These are phyloP conservation scores for Spermophilus dauricus DNA, from an alignment of 2,113 vertebrate species.

Conservation along the genomic window DNA sequence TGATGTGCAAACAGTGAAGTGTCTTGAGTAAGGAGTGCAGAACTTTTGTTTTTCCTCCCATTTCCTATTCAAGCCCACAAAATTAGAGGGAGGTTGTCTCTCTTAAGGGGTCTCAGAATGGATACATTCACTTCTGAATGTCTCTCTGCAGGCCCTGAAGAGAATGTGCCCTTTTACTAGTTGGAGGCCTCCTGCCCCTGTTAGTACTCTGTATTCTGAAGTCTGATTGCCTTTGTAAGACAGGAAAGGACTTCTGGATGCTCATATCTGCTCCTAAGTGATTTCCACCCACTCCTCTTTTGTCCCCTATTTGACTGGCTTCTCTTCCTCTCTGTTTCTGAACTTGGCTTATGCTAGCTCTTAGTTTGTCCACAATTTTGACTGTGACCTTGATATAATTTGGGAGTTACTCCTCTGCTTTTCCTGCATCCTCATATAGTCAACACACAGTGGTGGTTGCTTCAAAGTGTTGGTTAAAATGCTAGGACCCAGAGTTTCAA, in stretches of 20 bases:
- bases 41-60: not conserved
- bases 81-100: not conserved
- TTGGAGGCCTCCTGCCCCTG: not conserved
- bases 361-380: not conserved
- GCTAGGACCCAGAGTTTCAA: not conserved
- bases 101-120: not conserved
- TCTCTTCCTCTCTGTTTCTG: not conserved
- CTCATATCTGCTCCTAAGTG: not conserved
- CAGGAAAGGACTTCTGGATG: no score
- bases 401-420: not conserved
- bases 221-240: not conserved
- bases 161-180: not conserved
- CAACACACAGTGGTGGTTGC: no score
- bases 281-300: not conserved
- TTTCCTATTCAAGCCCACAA: not conserved
- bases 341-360: not conserved
- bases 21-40: not conserved
- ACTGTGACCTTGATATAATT: not conserved
- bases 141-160: not conserved
- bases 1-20: not conserved
- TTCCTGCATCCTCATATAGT: not conserved
- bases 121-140: no score
- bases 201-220: not conserved
- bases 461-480: not conserved
- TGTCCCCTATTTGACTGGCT: not conserved